Percentiles rank a stretch among this genome's conserved stretches.
Evolutionary conservation across 2,113 vertebrate genomes (phyloP).

Genomic region (Stomatorhinus ivindoensis): DNA sequence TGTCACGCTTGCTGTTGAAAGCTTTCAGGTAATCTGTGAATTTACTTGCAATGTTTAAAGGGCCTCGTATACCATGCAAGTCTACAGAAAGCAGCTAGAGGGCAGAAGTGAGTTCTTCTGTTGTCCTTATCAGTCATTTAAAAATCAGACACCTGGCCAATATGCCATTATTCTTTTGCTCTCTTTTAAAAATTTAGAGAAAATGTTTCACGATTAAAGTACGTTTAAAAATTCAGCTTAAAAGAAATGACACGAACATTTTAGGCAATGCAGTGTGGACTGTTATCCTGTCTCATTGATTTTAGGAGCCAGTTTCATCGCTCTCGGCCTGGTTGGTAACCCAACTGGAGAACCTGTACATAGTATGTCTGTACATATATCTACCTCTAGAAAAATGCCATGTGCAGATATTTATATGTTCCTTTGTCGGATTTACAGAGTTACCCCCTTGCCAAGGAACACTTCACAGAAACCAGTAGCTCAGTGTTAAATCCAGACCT

Average conservation of each 20-base stretch:
- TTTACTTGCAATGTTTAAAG: background rate
- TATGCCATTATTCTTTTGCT: background rate
- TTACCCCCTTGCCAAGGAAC: background rate
- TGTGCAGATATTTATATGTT: background rate
- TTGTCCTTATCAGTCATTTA: background rate
- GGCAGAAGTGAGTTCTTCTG: background rate
- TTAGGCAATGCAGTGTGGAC: background rate
- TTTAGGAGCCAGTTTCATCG: background rate
- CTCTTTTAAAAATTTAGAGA: background rate
- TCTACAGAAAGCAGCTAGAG: background rate
- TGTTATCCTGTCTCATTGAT: background rate
- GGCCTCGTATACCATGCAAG: background rate
- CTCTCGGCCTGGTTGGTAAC: background rate
- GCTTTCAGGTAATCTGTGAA: conserved; percentile 1
- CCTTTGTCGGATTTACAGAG: background rate
- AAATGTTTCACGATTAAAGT: background rate
- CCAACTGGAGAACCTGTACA: background rate
- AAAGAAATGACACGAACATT: background rate
- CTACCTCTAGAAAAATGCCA: background rate
- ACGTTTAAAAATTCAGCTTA: background rate
- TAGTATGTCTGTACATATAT: background rate
- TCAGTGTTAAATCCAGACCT: background rate
- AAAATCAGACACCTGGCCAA: background rate
- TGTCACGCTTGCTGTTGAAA: background rate
- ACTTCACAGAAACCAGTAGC: background rate